Conservation (phyloP, 2,888 invertebrate genomes). For the Stenoptilia bipunctidactyla region DNA sequence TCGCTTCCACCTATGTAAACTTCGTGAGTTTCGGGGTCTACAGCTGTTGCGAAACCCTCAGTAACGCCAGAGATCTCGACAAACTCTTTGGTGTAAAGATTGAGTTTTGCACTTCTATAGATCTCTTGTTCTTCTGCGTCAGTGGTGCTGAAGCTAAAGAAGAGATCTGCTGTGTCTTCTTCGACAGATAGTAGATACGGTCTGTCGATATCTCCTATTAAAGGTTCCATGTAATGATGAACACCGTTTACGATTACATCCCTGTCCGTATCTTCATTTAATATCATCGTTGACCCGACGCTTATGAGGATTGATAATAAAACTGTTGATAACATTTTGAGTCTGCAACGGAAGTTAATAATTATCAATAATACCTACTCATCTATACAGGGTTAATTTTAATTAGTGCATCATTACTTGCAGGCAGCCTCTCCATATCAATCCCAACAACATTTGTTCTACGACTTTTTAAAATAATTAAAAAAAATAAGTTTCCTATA, state of each 20-base stretch:
- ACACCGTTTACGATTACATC: slow-evolving; percentile 27
- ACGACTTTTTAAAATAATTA: too few relatives aligned
- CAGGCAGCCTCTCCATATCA: too few relatives aligned
- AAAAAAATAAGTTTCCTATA: too few relatives aligned
- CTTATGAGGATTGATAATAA: slow-evolving; percentile 22
- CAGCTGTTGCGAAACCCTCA: slow-evolving; percentile 45
- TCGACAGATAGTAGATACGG: slow-evolving; percentile 41
- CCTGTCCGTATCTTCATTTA: slow-evolving; percentile 21
- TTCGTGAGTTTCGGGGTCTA: slow-evolving; percentile 32
- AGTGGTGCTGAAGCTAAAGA: slow-evolving; percentile 38
- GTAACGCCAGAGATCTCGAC: slow-evolving; percentile 27
- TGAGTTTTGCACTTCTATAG: slow-evolving; percentile 34
- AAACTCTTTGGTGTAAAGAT: slow-evolving; percentile 38
- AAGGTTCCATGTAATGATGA: slow-evolving; percentile 30
- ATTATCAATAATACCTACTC: too few relatives aligned
- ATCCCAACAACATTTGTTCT: too few relatives aligned
- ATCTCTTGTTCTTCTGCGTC: slow-evolving; percentile 24
- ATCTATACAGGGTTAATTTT: too few relatives aligned
- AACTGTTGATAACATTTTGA: slow-evolving; percentile 27
- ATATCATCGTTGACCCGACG: slow-evolving; percentile 24
- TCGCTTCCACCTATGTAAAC: slow-evolving; percentile 43
- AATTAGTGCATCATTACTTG: too few relatives aligned
- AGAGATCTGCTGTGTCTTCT: slow-evolving; percentile 34
- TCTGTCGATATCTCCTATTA: slow-evolving; percentile 32
- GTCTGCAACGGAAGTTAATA: too few relatives aligned